phyloP scores from a whole-genome alignment of 2,797 vertebrate genomes.

The Erethizon dorsatum region DNA sequence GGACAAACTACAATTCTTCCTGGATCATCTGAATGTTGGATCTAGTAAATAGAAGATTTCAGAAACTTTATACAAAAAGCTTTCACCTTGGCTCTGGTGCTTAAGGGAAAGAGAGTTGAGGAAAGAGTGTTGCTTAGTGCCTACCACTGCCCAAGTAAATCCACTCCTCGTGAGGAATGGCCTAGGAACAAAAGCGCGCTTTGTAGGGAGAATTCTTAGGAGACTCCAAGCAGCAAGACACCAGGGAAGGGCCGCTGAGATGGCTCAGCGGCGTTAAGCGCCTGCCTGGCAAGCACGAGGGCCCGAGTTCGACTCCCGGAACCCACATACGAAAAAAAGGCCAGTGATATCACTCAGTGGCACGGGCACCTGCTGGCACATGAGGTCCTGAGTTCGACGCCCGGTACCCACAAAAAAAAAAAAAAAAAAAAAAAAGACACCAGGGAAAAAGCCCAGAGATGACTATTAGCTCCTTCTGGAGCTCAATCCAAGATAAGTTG shows the following conservation, averaged over 20 bases:
- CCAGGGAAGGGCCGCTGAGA: background rate
- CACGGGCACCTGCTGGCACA: too few relatives aligned
- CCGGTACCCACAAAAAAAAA: too few relatives aligned
- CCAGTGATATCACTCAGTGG: too few relatives aligned
- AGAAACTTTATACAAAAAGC: background rate
- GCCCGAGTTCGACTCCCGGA: too few relatives aligned
- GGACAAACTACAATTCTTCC: background rate
- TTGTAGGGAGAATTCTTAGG: background rate
- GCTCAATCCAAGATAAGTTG: slow-evolving; percentile 63
- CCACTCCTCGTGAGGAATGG: background rate
- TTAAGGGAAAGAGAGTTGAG: background rate
- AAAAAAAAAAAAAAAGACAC: background rate
- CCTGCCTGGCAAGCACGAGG: too few relatives aligned
- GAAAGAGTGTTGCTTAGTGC: background rate
- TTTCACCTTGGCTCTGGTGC: background rate
- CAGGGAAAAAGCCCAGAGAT: slow-evolving; percentile 18
- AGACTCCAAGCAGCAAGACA: background rate
- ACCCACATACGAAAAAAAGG: too few relatives aligned
- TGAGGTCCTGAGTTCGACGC: too few relatives aligned
- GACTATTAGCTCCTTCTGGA: background rate
- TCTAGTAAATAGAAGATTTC: background rate
- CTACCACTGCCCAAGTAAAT: background rate
- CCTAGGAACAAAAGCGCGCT: background rate
- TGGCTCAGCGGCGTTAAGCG: too few relatives aligned
- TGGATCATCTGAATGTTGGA: background rate